phyloP scores from a whole-genome alignment of 2,888 invertebrate species.

The Lepidochitona cinerea region DNA sequence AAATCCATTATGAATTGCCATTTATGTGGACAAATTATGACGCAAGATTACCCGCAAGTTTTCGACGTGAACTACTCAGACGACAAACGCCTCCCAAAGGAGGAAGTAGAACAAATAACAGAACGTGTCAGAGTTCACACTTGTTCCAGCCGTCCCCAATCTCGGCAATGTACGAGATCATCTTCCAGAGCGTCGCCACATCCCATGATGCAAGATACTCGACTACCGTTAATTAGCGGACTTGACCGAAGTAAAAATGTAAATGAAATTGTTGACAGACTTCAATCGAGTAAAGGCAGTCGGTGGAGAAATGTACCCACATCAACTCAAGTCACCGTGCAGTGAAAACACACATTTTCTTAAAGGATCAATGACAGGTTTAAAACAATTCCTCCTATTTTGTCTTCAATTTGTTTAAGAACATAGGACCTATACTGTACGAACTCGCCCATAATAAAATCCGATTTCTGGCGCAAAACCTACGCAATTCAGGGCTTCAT shows the following conservation, averaged over 20 bases:
- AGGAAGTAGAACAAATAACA: conserved; percentile 42
- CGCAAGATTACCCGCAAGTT: conserved; percentile 32
- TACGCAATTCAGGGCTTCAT: too few species aligned
- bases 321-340: too few species aligned
- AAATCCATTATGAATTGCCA: conserved; percentile 40
- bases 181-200: conserved; percentile 28
- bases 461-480: too few species aligned
- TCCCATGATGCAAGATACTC: conserved; percentile 37
- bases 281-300: too few species aligned
- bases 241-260: conserved; percentile 38
- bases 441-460: too few species aligned
- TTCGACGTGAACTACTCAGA: conserved; percentile 43
- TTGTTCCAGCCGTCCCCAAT: conserved; percentile 25
- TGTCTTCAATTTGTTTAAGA: too few species aligned
- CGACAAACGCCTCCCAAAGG: conserved; percentile 34
- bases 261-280: conserved; percentile 37
- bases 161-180: not conserved
- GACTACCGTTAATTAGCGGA: conserved; percentile 42
- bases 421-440: too few species aligned
- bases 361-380: too few species aligned
- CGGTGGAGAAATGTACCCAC: too few species aligned
- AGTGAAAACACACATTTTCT: too few species aligned
- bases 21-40: conserved; percentile 42
- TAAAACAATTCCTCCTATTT: too few species aligned
- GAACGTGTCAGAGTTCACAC: conserved; percentile 36